phyloP scores from a whole-genome alignment of 2,888 invertebrate genomes.

The Cantharis flavilabris region DNA sequence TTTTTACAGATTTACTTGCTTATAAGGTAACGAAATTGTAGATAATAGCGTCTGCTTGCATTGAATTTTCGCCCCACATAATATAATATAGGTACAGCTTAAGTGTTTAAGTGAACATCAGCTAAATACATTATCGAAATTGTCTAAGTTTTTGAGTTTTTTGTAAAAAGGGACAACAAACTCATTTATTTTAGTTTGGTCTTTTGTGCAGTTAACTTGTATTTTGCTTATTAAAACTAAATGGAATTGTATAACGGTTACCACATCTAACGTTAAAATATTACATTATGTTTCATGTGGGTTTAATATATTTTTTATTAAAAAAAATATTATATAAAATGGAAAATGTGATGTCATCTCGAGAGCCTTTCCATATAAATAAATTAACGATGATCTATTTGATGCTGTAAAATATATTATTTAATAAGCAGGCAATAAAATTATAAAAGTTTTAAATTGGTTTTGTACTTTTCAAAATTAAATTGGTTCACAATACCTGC shows the following conservation, averaged over 20 bases:
- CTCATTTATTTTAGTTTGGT: no score
- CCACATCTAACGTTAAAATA: no score
- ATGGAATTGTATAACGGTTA: no score
- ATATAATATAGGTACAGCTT: not conserved
- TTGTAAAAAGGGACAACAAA: no score
- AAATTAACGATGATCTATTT: not conserved
- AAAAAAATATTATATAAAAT: not conserved
- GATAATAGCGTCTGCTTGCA: not conserved
- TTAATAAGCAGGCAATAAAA: not conserved
- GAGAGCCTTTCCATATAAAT: not conserved
- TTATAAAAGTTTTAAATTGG: not conserved
- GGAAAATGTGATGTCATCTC: not conserved
- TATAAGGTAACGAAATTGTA: not conserved
- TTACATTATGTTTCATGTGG: no score
- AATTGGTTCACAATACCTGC: not conserved
- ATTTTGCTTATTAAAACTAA: no score
- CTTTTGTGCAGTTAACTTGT: no score
- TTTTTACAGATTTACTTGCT: not conserved
- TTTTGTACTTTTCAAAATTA: not conserved
- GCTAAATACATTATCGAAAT: not conserved
- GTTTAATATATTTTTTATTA: no score
- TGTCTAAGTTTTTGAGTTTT: no score
- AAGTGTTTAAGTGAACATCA: not conserved
- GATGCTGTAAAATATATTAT: not conserved
- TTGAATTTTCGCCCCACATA: not conserved